A percentile compares a stretch with the other conserved stretches of the same genome.
Conservation (phyloP, 1,140 invertebrate species). For the Euwallacea similis region DNA sequence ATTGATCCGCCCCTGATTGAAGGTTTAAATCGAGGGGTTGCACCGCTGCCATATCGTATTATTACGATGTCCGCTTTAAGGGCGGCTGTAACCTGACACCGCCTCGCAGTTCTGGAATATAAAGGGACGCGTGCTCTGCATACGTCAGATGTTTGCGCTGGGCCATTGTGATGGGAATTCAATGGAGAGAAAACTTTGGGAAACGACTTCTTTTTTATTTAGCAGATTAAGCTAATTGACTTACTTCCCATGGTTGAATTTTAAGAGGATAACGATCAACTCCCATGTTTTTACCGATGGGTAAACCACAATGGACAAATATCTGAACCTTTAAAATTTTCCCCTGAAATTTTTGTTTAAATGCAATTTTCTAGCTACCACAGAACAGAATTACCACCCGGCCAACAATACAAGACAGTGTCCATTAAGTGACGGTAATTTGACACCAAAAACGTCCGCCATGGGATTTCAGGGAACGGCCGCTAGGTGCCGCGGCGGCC, state of each 20-base stretch:
- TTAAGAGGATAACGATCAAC: too few relatives aligned
- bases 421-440: constrained; percentile 48
- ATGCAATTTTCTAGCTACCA: not conserved
- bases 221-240: too few relatives aligned
- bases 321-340: too few relatives aligned
- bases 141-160: constrained; percentile 15
- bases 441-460: constrained; percentile 45
- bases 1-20: constrained; percentile 4
- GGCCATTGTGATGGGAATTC: constrained; percentile 15
- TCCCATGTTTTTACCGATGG: too few relatives aligned
- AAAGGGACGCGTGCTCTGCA: constrained; percentile 23
- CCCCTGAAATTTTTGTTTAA: too few relatives aligned
- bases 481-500: constrained; percentile 24
- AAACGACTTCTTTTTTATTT: constrained; percentile 1
- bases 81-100: constrained; percentile 31
- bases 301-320: too few relatives aligned
- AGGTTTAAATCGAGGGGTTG: constrained; percentile 31
- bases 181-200: not conserved
- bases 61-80: constrained; percentile 26
- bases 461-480: constrained; percentile 39
- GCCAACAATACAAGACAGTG: constrained; percentile 42
- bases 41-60: constrained; percentile 19
- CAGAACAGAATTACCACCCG: not conserved
- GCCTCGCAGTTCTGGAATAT: constrained; percentile 17
- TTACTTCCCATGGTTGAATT: too few relatives aligned